Base-by-base conservation (phyloP, 2,113 vertebrate genomes). In the Pachyramphus minor region DNA sequence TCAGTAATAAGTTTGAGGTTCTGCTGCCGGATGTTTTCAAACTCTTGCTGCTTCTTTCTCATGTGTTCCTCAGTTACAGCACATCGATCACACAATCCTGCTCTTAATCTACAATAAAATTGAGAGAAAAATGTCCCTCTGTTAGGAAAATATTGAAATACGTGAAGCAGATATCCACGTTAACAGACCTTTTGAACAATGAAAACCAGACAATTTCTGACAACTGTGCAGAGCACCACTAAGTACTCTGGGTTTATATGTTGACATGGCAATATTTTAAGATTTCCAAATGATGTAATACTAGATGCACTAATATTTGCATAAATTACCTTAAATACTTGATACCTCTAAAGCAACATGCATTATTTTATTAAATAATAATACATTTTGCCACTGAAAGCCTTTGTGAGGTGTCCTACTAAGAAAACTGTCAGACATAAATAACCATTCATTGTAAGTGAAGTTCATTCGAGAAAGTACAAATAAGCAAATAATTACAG, bases 1-100 rank as follows among this genome's bases (percentile, higher is more conserved):
- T 99, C 98, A 53, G 98, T 96, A 63, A 99, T 97, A 49, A 99
- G 98, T 50, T 95, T 97, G 45, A 99, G 97, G 93, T 99, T 99
- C 96, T 99, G 98, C 76, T 99, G 98, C 49, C 98, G 97, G 88
- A 98, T 98, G 84, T 98, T 98, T 95, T 98, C 99, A 97, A 98
- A 98, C 76, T 99, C 98, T 39, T 97, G 97, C 83, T 98, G 98
- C 80, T 98, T 98, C 71, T 98, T 98, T 95, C 98, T 98, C 98
- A 99, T 98, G 35, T 98, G 98, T 72, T 99, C 99, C 97, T 99
- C 98, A 1, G 98, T 99, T 79, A 98, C 97, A 77, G 98, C 97
- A 97, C 99, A 99, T 49, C 97, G 98, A 94, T 98, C 98, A 97
- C 99, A 99, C 45, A 98, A 97, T 78, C 98, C 98, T 4, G 98